Evolutionary conservation across 1,140 invertebrate species (phyloP).

Genomic region (Papilio dardanus): DNA sequence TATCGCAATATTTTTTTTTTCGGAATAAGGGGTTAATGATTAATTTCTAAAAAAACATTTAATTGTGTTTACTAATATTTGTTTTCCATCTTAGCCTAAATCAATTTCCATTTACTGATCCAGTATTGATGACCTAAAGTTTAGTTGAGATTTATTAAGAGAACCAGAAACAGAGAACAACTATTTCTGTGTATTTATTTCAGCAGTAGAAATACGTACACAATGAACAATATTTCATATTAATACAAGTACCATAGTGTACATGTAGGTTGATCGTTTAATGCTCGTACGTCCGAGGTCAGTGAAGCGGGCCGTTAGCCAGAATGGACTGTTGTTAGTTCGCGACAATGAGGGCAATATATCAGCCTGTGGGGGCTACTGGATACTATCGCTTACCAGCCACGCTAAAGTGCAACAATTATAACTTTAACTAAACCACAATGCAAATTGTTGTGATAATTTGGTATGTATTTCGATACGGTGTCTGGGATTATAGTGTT

Average conservation of each 20-base stretch:
- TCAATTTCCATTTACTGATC: too few relatives aligned
- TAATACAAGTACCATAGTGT: neutral
- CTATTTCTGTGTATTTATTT: too few relatives aligned
- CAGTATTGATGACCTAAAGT: too few relatives aligned
- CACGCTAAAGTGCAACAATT: constrained; percentile 23
- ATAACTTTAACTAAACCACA: constrained; percentile 23
- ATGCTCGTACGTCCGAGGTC: constrained; percentile 55
- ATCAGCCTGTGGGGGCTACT: constrained; percentile 50
- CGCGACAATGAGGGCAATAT: constrained; percentile 68
- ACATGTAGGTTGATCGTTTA: constrained; percentile 43
- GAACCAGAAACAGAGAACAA: too few relatives aligned
- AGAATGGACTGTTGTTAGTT: constrained; percentile 68
- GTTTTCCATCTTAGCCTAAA: too few relatives aligned
- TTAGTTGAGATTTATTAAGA: too few relatives aligned
- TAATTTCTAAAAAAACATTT: too few relatives aligned
- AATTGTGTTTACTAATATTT: too few relatives aligned
- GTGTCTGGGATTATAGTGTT: neutral
- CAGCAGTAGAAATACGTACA: too few relatives aligned
- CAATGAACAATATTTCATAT: neutral
- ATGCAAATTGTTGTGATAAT: neutral
- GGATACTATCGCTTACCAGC: constrained; percentile 46
- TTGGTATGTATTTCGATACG: neutral
- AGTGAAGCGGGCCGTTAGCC: constrained; percentile 63
- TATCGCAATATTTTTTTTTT: too few relatives aligned
- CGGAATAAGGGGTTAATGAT: too few relatives aligned